These are phyloP conservation scores for Cliona cf. orientalis DNA, from an alignment of 37 sponge, comb jelly and placozoan genomes.

Conservation along the genomic window DNA sequence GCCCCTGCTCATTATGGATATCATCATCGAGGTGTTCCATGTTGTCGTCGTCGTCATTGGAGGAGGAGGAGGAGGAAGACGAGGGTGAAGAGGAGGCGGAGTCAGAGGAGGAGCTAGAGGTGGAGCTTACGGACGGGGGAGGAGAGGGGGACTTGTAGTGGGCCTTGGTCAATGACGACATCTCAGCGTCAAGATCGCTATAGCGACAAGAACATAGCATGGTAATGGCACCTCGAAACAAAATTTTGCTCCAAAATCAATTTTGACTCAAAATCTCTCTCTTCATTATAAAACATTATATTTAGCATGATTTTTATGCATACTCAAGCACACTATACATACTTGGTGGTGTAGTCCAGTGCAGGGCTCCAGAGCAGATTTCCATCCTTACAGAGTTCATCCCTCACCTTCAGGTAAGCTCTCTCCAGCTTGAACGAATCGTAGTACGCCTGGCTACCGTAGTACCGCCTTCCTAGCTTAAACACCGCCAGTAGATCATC, in stretches of 20 bases:
- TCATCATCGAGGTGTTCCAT: background rate
- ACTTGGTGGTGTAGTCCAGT: conserved; percentile 24
- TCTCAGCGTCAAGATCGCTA: conserved; percentile 25
- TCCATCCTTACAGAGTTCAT: conserved; percentile 53
- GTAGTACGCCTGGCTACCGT: background rate
- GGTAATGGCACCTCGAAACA: too few species aligned
- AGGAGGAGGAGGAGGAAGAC: background rate
- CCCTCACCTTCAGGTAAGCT: conserved; percentile 50
- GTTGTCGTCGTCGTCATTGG: background rate
- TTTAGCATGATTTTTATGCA: too few species aligned
- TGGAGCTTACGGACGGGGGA: too few species aligned
- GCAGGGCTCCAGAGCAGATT: conserved; percentile 69
- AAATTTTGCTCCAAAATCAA: too few species aligned
- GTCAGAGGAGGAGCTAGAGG: too few species aligned
- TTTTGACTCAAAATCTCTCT: too few species aligned
- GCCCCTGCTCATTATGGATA: background rate
- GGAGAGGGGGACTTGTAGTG: conserved; percentile 6
- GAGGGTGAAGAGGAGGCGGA: background rate
- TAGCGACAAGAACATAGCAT: too few species aligned
- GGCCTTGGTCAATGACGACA: background rate
- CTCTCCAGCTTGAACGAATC: conserved; percentile 42
- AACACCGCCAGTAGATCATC: conserved; percentile 56
- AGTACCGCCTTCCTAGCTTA: conserved; percentile 13
- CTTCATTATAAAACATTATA: too few species aligned
- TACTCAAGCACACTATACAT: background rate